These are phyloP conservation scores for Yponomeuta sedellus DNA, from an alignment of 2,888 invertebrate species.

Conservation along the genomic window DNA sequence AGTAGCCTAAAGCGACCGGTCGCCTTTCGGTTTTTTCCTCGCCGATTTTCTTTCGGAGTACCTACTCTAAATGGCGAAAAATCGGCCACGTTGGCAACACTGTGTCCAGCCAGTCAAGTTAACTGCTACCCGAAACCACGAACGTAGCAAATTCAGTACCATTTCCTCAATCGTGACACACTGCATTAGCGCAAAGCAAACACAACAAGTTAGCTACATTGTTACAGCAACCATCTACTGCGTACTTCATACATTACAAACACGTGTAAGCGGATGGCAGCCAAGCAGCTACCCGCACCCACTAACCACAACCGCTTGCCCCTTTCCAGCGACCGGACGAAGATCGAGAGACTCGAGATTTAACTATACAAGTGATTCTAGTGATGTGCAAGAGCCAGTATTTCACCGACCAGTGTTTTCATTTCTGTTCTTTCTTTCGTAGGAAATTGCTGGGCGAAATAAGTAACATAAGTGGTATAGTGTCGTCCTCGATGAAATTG, in stretches of 20 bases:
- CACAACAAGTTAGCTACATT: not conserved
- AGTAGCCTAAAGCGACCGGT: no score
- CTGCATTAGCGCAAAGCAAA: not conserved
- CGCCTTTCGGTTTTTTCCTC: no score
- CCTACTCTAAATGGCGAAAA: no score
- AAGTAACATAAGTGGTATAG: conserved; percentile 74
- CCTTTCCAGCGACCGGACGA: conserved; percentile 75
- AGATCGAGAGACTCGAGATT: conserved; percentile 67
- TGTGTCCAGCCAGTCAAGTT: no score
- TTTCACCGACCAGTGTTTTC: conserved; percentile 49
- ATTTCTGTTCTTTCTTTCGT: conserved; percentile 68
- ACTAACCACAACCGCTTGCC: conserved; percentile 73
- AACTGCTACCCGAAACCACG: not conserved
- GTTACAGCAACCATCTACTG: conserved; percentile 11
- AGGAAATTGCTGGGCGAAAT: conserved; percentile 74
- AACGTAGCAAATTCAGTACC: conserved; percentile 19
- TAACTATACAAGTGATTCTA: conserved; percentile 45
- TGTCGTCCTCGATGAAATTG: conserved; percentile 71
- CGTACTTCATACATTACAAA: conserved; percentile 11
- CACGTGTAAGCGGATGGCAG: conserved; percentile 9
- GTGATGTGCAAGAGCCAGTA: conserved; percentile 54
- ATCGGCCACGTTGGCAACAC: no score
- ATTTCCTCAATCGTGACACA: not conserved
- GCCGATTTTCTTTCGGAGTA: no score
- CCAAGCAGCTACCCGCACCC: conserved; percentile 16